phyloP scores from a whole-genome alignment of 2,888 invertebrate genomes.

The Ophraella communa region DNA sequence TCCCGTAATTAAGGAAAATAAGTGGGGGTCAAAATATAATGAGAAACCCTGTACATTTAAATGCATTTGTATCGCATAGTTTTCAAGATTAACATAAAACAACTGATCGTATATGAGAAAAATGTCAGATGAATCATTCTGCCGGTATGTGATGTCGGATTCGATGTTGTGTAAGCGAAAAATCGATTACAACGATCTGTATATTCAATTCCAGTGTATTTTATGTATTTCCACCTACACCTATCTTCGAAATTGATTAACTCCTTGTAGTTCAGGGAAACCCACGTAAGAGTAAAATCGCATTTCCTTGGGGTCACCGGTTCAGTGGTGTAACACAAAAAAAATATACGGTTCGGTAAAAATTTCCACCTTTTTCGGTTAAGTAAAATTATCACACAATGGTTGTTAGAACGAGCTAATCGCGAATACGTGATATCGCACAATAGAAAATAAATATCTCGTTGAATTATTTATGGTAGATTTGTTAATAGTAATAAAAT shows the following conservation, averaged over 20 bases:
- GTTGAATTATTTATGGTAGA: conserved; percentile 32
- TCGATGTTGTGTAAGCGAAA: no score
- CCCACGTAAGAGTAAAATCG: neutral
- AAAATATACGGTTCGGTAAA: neutral
- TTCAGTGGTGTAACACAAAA: neutral
- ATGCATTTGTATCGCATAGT: neutral
- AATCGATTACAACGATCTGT: neutral
- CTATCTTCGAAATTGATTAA: neutral
- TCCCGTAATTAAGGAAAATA: no score
- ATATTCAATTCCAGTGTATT: neutral
- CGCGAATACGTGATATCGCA: conserved; percentile 24
- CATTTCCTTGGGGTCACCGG: neutral
- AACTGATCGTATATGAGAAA: neutral
- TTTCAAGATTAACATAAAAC: neutral
- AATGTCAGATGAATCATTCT: neutral
- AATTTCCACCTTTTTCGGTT: conserved; percentile 22
- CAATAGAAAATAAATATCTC: conserved; percentile 30
- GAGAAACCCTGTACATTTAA: no score
- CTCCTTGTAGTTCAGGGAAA: neutral
- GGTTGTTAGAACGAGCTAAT: conserved; percentile 26
- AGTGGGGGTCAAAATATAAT: no score
- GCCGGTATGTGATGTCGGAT: neutral
- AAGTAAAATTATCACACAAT: conserved; percentile 34
- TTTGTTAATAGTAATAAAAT: neutral
- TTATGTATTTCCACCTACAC: neutral